Base-by-base conservation (phyloP, 1,140 invertebrate genomes). In the Calliopsis andreniformis region DNA sequence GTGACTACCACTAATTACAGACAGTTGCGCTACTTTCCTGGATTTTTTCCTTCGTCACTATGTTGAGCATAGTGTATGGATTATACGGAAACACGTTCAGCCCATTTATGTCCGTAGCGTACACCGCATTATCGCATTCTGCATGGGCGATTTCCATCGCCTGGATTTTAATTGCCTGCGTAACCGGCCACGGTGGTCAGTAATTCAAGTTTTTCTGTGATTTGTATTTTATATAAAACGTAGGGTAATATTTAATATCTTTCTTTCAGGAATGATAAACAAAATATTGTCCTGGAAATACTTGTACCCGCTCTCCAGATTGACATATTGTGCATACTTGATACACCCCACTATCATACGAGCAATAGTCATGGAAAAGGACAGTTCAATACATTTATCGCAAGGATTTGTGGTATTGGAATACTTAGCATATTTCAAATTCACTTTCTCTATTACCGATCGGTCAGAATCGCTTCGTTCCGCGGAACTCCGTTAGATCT, bases 261-360 rank as follows among this genome's bases (percentile, higher is more conserved):
- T n/a, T 6, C n/a, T 84, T 84, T 58, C 49, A 94, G 94, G 93
- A 72, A 64, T 90, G 2, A 86, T 94, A 1, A 93, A 94, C 77
- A 90, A 82, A 10, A 84, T 95, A 39, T 85, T 95, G 6, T 94
- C 93, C 0, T 93, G 93, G 91, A 92, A 90, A 64, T 87, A 91
- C 30, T 90, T 93, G 8, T 91, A 93, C 58, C 93, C 94, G 0
- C 78, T 94, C n/a, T 93, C 92, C 35, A 89, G 93, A 56, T 84
- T 95, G 12, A 93, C 93, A 3, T 94, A 94, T 80, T 91, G 91
- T 68, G 91, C 91, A 16, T 94, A 94, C 84, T 89, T 95, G 18
- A 81, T 94, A 20, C 94, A 94, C 89, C 91, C 91, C 79, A 49
- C 67, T 18, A 63, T 90, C 14, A 82, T 85, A 53, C 77, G 87